Evolutionary conservation across 1,140 invertebrate species (phyloP).

Genomic region (Sarcophaga peregrina): DNA sequence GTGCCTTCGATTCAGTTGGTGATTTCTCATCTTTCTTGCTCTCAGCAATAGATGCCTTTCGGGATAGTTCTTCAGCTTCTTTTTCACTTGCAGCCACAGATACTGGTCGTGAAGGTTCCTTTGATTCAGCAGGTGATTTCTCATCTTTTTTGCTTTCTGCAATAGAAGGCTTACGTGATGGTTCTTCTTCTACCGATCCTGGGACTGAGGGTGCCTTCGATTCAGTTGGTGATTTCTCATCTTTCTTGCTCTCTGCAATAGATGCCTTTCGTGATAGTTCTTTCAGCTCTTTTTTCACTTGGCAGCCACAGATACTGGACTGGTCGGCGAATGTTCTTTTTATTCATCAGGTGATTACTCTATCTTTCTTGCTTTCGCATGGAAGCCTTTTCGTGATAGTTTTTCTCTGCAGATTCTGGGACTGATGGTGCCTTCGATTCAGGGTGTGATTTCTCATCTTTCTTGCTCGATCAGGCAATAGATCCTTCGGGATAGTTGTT

Average conservation of each 20-base stretch:
- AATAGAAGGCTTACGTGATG: background rate
- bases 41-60: conserved; percentile 24
- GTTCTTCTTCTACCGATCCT: conserved; percentile 34
- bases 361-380: conserved; percentile 30
- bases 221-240: conserved; percentile 45
- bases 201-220: conserved; percentile 46
- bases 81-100: conserved; percentile 47
- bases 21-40: conserved; percentile 38
- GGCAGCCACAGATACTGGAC: conserved; percentile 35
- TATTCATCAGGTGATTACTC: conserved; percentile 47
- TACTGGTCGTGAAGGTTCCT: conserved; percentile 44
- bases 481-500: conserved; percentile 49
- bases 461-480: conserved; percentile 1
- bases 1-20: background rate
- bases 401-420: conserved; percentile 43
- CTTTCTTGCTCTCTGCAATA: conserved; percentile 17
- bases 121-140: background rate
- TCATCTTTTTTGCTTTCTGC: conserved; percentile 40
- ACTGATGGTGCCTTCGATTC: conserved; percentile 49
- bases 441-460: conserved; percentile 25
- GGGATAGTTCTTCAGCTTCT: conserved; percentile 44
- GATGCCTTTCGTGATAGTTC: background rate
- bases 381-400: conserved; percentile 23
- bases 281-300: conserved; percentile 21
- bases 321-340: conserved; percentile 45